Evolutionary conservation across 2,888 invertebrate species (phyloP), one percentile per base, ranked within the genome.

Genomic region (Pollenia griseotomentosa): DNA sequence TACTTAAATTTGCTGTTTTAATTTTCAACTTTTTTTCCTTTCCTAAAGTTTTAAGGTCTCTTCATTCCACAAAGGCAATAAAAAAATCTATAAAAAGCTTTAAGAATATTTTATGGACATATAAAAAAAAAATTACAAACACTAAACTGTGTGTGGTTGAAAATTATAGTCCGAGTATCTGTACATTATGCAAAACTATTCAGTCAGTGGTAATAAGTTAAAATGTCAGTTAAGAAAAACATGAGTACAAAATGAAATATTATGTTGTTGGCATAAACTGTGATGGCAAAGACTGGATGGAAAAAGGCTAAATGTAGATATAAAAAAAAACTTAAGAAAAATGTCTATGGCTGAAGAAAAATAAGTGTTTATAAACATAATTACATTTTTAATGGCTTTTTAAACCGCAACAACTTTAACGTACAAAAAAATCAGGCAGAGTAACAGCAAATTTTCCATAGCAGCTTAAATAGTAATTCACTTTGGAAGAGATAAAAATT

Each of bases 371-470:
- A 90, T 91, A 91, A 92, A 91, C 90, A 91, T 92, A 92, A 92
- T 92, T 92, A 91, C 91, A 91, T 91, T 92, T 92, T 91, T 92
- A 92, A 91, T 92, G 92, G 91, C 91, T 90, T 91, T 91, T 91
- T 90, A 92, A 92, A 89, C 91, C 91, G 90, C 91, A 91, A 91
- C 75, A 70, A 77, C 82, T 82, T 40, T 59, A 59, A 14, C 71
- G 53, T 46, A 42, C 19, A n/a, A 33, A 14, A 10, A 70, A 91
- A 90, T 59, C 70, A 48, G 63, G 46, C 61, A 46, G 51, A 14
- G 19, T 59, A 53, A 7, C 19, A 51, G n/a, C 46, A 63, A 33
- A 33, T 33, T 33, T 33, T 33, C 33, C 33, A 33, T 33, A 33
- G 6, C 33, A 33, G 6, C 33, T 33, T 33, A 33, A 33, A 33